Percentiles rank a stretch among this genome's conserved stretches.
phyloP scores from a whole-genome alignment of 1,140 invertebrate genomes.

The Caerostris darwini region DNA sequence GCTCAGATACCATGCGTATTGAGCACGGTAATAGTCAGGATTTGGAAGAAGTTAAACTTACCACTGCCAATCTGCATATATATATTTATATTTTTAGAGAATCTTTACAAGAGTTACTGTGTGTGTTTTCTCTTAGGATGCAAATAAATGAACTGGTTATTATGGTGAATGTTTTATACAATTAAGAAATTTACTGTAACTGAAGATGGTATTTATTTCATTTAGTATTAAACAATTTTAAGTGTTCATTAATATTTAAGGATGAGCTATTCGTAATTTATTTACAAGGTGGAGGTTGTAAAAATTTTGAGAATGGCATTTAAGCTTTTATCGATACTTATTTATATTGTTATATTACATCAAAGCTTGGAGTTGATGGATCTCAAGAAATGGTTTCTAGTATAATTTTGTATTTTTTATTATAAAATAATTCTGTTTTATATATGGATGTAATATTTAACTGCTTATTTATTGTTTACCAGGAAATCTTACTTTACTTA shows the following conservation, averaged over 20 bases:
- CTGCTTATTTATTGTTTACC: background rate
- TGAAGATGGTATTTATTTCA: slow-evolving; percentile 19
- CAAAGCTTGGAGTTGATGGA: slow-evolving; percentile 17
- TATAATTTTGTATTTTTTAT: background rate
- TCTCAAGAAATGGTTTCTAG: background rate
- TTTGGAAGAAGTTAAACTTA: background rate
- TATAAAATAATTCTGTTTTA: background rate
- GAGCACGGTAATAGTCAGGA: slow-evolving; percentile 41
- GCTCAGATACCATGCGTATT: background rate
- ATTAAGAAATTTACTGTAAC: background rate
- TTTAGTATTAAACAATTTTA: background rate
- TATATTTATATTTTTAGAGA: slow-evolving; percentile 70
- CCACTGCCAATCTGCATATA: slow-evolving; percentile 52
- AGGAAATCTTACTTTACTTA: background rate
- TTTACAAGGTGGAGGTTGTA: slow-evolving; percentile 39
- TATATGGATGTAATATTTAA: background rate
- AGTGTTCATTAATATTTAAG: slow-evolving; percentile 4
- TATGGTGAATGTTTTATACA: slow-evolving; percentile 6
- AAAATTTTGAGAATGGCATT: slow-evolving; percentile 21
- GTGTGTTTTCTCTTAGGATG: slow-evolving; percentile 2
- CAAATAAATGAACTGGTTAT: background rate
- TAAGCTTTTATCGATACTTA: background rate
- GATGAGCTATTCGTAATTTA: slow-evolving; percentile 20
- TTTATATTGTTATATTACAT: background rate
- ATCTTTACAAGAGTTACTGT: slow-evolving; percentile 61